phyloP scores from a whole-genome alignment of 2,113 vertebrate genomes.

The Manacus vitellinus region DNA sequence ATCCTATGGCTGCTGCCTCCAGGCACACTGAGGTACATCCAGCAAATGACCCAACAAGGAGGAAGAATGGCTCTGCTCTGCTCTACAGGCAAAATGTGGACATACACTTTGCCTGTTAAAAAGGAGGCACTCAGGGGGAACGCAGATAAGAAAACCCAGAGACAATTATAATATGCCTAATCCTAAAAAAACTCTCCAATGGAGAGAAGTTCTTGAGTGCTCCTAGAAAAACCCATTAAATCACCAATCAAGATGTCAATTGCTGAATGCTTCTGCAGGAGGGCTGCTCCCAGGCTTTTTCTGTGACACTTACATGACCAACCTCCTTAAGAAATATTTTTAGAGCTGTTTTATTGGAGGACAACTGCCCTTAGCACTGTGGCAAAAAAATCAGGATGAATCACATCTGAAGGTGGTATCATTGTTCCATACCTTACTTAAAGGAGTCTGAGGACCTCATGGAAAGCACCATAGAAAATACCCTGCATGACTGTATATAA shows the following conservation, averaged over 20 bases:
- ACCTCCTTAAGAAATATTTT: background rate
- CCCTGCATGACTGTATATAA: background rate
- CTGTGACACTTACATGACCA: background rate
- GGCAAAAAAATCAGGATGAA: background rate
- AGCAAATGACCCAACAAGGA: background rate
- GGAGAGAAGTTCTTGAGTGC: background rate
- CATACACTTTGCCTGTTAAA: background rate
- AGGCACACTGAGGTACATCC: background rate
- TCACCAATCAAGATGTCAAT: background rate
- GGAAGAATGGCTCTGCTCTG: background rate
- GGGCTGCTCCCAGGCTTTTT: background rate
- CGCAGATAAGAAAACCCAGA: background rate
- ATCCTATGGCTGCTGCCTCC: too few relatives aligned
- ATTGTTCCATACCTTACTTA: background rate
- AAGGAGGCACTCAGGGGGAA: background rate
- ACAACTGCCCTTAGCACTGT: background rate
- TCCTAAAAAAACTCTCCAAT: background rate
- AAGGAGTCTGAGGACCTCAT: background rate
- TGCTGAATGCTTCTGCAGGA: background rate
- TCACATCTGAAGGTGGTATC: background rate
- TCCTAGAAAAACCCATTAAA: background rate
- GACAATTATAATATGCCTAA: background rate
- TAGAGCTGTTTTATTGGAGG: background rate
- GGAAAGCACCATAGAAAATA: background rate
- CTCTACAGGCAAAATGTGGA: fast-evolving